These are phyloP conservation scores for Cyanistes caeruleus DNA, from an alignment of 2,113 vertebrate species.

Conservation along the genomic window DNA sequence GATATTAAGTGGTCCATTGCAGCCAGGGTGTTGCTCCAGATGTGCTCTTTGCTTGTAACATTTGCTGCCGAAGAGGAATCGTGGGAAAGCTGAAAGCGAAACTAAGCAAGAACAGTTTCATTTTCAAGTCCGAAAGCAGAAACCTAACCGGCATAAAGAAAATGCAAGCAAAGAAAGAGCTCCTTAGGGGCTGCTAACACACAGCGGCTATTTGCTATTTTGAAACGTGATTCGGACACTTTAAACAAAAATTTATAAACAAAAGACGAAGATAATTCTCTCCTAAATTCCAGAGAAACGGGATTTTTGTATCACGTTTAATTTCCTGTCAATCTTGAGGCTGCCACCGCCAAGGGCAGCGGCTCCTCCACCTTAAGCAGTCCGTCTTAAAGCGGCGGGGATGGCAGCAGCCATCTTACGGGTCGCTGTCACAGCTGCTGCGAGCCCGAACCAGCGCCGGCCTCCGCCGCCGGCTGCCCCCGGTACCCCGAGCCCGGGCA, in stretches of 20 bases:
- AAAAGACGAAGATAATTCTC: background rate
- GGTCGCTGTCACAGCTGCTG: constrained; percentile 19
- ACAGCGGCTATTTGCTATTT: background rate
- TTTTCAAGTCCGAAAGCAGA: background rate
- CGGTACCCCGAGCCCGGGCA: background rate
- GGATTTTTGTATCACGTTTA: background rate
- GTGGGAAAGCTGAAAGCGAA: constrained; percentile 53
- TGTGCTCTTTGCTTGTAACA: background rate
- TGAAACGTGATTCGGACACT: background rate
- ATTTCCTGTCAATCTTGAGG: background rate
- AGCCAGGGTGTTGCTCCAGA: background rate
- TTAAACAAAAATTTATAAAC: background rate
- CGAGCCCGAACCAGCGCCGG: background rate
- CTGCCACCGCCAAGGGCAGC: background rate
- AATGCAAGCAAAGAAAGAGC: background rate
- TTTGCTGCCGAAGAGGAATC: background rate
- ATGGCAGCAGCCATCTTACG: constrained; percentile 55
- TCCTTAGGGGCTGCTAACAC: background rate
- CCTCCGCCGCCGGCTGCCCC: background rate
- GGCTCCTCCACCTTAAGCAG: constrained; percentile 10
- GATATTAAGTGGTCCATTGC: background rate
- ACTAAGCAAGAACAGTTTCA: constrained; percentile 16
- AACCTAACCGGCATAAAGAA: background rate
- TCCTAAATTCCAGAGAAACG: background rate
- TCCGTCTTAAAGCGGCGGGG: background rate